Evolutionary conservation across 2,797 vertebrate species (phyloP).

Genomic region (Cichlasoma orientale): DNA sequence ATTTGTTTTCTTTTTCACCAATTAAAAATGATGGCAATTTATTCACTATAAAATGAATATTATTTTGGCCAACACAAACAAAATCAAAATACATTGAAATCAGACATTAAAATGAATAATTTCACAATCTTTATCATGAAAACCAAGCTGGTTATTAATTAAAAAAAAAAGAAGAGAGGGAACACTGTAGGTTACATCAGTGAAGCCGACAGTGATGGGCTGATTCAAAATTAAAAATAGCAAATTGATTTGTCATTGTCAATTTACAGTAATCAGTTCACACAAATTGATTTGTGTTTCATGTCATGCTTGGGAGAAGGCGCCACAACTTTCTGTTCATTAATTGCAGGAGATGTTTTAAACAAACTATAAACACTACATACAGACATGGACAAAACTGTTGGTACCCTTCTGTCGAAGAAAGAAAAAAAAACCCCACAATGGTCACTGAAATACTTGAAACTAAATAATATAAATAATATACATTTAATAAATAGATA

Average conservation of each 20-base stretch:
- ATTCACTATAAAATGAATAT: not conserved
- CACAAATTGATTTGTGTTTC: slow-evolving; percentile 6
- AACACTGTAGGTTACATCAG: not conserved
- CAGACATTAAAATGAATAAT: not conserved
- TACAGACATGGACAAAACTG: too few relatives aligned
- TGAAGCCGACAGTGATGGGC: not conserved
- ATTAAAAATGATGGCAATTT: not conserved
- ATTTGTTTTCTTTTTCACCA: not conserved
- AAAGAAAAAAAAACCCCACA: too few relatives aligned
- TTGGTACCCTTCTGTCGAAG: too few relatives aligned
- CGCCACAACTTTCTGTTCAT: not conserved
- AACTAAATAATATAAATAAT: too few relatives aligned
- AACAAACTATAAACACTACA: too few relatives aligned
- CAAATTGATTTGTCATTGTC: slow-evolving; percentile 19
- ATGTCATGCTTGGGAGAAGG: not conserved
- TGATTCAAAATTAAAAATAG: slow-evolving; percentile 20
- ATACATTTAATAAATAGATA: too few relatives aligned
- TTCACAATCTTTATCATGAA: not conserved
- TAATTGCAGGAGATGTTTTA: not conserved
- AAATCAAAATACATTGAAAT: not conserved
- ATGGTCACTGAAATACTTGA: too few relatives aligned
- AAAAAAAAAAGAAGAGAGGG: not conserved
- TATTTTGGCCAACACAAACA: not conserved
- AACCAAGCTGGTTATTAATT: not conserved
- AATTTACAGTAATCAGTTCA: slow-evolving; percentile 11